phyloP scores from a whole-genome alignment of 2,113 vertebrate genomes.

The Chloropsis hardwickii region DNA sequence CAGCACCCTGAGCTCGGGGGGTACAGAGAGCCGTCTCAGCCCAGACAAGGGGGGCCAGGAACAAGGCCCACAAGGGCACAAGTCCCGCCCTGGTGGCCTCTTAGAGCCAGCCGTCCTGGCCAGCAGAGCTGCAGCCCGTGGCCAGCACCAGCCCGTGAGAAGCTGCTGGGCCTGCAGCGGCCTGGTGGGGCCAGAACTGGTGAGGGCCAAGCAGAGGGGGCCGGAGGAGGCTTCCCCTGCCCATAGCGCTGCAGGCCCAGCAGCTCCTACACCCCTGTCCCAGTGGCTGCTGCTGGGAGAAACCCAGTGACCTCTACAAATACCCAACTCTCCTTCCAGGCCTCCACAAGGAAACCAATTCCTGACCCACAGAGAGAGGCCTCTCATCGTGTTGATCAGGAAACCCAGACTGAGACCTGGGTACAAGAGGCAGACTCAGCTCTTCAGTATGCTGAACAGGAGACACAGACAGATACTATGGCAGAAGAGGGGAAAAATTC shows the following conservation, averaged over 20 bases:
- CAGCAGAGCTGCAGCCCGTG: not conserved
- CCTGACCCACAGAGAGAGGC: not conserved
- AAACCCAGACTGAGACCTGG: not conserved
- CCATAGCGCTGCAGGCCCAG: not conserved
- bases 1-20: not conserved
- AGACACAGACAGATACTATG: not conserved
- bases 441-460: not conserved
- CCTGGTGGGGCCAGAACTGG: fast-evolving
- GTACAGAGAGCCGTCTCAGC: not conserved
- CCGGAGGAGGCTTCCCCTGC: not conserved
- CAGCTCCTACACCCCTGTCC: not conserved
- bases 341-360: not conserved
- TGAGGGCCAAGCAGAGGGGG: not conserved
- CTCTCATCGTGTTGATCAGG: not conserved
- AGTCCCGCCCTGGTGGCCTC: not conserved
- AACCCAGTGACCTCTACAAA: not conserved
- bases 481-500: not conserved
- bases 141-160: not conserved
- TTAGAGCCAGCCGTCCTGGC: fast-evolving
- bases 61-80: fast-evolving
- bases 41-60: fast-evolving
- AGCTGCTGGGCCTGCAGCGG: not conserved
- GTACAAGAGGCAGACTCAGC: not conserved
- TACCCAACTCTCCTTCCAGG: not conserved
- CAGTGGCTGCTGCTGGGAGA: not conserved